Conservation (phyloP, 2,888 invertebrate genomes). For the Clepsis dumicolana region DNA sequence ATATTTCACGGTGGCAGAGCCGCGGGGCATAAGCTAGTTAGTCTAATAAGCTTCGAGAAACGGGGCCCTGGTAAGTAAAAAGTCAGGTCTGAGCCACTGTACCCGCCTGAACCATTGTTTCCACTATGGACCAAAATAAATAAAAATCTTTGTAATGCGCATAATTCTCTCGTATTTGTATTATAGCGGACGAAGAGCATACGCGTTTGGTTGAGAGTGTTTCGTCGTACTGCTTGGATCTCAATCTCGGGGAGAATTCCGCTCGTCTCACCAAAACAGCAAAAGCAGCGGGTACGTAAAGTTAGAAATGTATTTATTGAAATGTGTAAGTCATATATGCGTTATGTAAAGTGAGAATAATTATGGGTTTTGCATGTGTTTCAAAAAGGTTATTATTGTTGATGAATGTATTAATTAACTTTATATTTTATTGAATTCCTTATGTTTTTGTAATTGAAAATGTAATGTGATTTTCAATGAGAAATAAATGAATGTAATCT, state of each 20-base stretch:
- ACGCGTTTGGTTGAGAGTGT: conserved; percentile 83
- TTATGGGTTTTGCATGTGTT: no score
- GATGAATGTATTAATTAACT: no score
- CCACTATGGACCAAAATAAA: neutral
- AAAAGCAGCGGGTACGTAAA: conserved; percentile 51
- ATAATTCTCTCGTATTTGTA: neutral
- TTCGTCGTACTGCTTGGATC: conserved; percentile 80
- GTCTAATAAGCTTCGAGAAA: no score
- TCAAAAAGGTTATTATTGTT: no score
- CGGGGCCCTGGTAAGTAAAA: no score
- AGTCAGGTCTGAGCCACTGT: conserved; percentile 1
- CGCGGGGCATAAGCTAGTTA: no score
- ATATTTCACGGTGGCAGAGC: no score
- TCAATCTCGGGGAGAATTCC: conserved; percentile 77
- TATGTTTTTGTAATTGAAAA: no score
- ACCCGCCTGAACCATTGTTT: neutral
- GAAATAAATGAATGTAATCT: no score
- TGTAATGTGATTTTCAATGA: no score
- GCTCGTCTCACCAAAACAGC: conserved; percentile 78
- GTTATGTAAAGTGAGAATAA: no score
- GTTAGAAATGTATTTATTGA: neutral
- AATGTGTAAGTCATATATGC: neutral
- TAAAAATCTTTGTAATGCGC: neutral
- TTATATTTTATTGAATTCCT: no score
- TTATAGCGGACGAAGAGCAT: conserved; percentile 61